Conservation (phyloP, 1,140 invertebrate genomes). For the Adoxophyes honmai region DNA sequence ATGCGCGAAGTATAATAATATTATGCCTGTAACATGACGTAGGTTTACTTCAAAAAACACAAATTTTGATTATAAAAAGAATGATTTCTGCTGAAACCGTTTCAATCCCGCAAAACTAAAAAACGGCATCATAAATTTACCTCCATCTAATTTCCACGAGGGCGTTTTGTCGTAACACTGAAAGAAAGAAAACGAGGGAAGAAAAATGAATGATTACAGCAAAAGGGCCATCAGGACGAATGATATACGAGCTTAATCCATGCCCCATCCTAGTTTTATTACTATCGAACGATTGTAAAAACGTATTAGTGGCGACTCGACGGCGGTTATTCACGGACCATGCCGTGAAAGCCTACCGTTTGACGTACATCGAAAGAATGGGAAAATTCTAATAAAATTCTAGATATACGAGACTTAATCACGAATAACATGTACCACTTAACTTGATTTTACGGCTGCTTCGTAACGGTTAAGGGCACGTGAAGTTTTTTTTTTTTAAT, state of each 20-base stretch:
- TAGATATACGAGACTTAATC: no score
- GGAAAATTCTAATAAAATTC: no score
- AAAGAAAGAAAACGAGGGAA: slow-evolving; percentile 67
- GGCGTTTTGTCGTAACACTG: slow-evolving; percentile 53
- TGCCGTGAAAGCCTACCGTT: background rate
- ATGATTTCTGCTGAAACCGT: no score
- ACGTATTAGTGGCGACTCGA: slow-evolving; percentile 61
- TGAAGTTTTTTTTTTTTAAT: no score
- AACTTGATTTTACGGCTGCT: no score
- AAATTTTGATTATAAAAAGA: no score
- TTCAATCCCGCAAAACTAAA: background rate
- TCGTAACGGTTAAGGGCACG: no score
- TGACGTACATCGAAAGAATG: background rate
- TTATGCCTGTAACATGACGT: no score
- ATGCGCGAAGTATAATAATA: no score
- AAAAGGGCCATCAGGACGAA: slow-evolving; percentile 75
- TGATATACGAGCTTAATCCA: slow-evolving; percentile 75
- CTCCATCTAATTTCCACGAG: slow-evolving; percentile 19
- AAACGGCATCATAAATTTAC: background rate
- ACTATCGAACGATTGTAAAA: slow-evolving; percentile 71
- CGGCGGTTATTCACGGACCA: background rate
- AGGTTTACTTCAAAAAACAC: no score
- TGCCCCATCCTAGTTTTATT: slow-evolving; percentile 72
- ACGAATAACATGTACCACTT: no score
- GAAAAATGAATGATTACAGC: slow-evolving; percentile 76